A percentile compares a stretch with the other conserved stretches of the same genome.
Evolutionary conservation across 2,113 vertebrate genomes (phyloP).

Genomic region (Neolamprologus ventralis): DNA sequence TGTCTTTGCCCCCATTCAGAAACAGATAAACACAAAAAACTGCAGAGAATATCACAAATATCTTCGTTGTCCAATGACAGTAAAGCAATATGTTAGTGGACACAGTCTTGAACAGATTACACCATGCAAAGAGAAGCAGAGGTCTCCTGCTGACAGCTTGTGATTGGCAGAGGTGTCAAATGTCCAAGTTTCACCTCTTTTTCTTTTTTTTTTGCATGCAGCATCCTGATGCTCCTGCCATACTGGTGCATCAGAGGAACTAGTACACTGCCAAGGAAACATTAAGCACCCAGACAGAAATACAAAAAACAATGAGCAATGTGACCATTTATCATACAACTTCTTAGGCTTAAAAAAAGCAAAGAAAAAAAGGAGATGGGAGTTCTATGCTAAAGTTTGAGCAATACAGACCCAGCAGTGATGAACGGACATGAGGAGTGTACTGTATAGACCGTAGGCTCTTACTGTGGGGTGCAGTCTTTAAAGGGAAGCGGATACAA

Average conservation of each 20-base stretch:
- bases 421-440: neutral
- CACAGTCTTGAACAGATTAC: slow-evolving; percentile 21
- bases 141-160: slow-evolving; percentile 19
- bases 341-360: neutral
- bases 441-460: neutral
- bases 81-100: slow-evolving; percentile 66
- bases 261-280: slow-evolving; percentile 45
- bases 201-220: slow-evolving; percentile 53
- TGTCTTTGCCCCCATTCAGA: slow-evolving; percentile 46
- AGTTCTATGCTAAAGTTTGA: neutral
- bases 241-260: slow-evolving; percentile 51
- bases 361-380: neutral
- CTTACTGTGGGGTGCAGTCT: neutral
- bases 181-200: neutral
- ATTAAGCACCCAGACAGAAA: slow-evolving; percentile 21
- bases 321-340: slow-evolving; percentile 25
- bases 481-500: slow-evolving; percentile 22
- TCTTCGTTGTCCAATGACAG: slow-evolving; percentile 60
- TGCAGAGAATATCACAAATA: slow-evolving; percentile 55
- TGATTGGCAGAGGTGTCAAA: slow-evolving; percentile 22
- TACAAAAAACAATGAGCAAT: neutral
- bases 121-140: slow-evolving; percentile 66
- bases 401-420: neutral
- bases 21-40: slow-evolving; percentile 36
- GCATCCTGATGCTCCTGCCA: slow-evolving; percentile 44